phyloP scores from a whole-genome alignment of 2,113 vertebrate genomes.

The Myanophis thanlyinensis region DNA sequence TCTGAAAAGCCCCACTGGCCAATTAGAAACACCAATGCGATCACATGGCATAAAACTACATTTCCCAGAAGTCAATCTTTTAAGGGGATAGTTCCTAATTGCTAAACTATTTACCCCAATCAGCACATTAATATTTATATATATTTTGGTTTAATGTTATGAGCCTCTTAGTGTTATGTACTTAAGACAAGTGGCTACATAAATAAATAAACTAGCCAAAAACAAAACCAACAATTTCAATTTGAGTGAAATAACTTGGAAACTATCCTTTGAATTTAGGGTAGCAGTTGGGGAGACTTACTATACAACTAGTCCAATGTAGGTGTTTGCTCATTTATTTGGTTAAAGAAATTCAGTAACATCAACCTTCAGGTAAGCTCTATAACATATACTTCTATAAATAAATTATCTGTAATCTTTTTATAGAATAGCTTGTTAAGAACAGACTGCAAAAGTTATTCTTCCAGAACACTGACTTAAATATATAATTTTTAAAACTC shows the following conservation, averaged over 20 bases:
- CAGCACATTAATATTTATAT: too few species aligned
- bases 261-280: not conserved
- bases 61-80: too few species aligned
- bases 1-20: too few species aligned
- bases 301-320: not conserved
- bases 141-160: not conserved
- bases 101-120: too few species aligned
- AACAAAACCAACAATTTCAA: not conserved
- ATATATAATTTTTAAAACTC: constrained; percentile 34
- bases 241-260: not conserved
- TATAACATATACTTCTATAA: not conserved
- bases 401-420: not conserved
- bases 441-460: constrained; percentile 9
- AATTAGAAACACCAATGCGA: too few species aligned
- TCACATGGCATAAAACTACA: too few species aligned
- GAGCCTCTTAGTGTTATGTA: not conserved
- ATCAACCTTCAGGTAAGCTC: not conserved
- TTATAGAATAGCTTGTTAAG: not conserved
- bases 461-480: constrained; percentile 31
- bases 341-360: not conserved
- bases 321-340: not conserved
- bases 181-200: not conserved
- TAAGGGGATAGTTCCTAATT: too few species aligned
- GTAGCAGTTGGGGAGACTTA: not conserved
- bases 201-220: not conserved